These are phyloP conservation scores for Alosa alosa DNA, from an alignment of 2,113 vertebrate genomes.

Conservation along the genomic window DNA sequence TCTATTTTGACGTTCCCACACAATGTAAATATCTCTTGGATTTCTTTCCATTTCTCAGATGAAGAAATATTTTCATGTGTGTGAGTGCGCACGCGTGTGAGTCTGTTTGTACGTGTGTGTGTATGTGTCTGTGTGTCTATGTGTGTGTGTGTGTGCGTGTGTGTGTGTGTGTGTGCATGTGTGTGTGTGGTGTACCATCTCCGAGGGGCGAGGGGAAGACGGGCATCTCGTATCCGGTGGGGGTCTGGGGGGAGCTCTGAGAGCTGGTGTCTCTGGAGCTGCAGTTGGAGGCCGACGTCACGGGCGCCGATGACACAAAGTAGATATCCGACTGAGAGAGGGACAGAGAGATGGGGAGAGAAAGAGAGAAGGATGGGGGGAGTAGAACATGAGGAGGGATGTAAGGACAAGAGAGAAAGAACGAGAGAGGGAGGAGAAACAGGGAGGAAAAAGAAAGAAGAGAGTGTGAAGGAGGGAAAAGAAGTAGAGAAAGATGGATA, in stretches of 20 bases:
- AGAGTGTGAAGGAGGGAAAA: slow-evolving; percentile 14
- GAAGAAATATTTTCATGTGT: neutral
- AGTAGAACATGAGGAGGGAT: neutral
- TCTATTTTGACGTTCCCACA: no score
- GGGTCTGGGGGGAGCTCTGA: slow-evolving; percentile 89
- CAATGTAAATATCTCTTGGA: no score
- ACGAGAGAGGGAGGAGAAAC: neutral
- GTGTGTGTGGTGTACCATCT: slow-evolving; percentile 77
- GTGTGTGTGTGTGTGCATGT: neutral
- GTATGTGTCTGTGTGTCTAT: neutral
- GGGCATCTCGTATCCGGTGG: slow-evolving; percentile 80
- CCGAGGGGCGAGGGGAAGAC: slow-evolving; percentile 80
- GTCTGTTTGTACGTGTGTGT: neutral
- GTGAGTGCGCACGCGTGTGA: neutral
- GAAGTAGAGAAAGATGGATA: slow-evolving; percentile 2
- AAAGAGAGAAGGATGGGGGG: slow-evolving; percentile 18
- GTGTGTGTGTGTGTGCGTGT: neutral
- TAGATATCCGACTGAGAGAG: slow-evolving; percentile 91
- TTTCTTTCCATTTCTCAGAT: no score
- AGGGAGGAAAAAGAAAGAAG: slow-evolving; percentile 14
- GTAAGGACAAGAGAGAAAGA: neutral
- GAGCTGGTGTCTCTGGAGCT: slow-evolving; percentile 88
- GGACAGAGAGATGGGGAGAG: slow-evolving; percentile 15
- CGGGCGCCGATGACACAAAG: slow-evolving; percentile 84
- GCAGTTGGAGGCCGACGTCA: slow-evolving; percentile 80